Conservation (phyloP, 92 coral and sea anemone genomes). For the Actinostola sp. region DNA sequence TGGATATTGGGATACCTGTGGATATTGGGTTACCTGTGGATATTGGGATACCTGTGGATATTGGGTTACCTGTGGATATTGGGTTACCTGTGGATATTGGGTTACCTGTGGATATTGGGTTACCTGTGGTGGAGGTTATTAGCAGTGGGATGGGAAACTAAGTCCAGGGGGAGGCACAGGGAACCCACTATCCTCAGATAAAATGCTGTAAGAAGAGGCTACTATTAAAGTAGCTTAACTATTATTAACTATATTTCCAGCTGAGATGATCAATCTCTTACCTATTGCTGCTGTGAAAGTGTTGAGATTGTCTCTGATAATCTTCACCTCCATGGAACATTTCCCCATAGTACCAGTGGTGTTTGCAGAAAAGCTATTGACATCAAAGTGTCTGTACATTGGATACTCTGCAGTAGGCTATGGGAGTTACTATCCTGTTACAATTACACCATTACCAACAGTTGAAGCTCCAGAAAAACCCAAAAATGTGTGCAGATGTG, state of each 20-base stretch:
- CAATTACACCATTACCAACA: background rate
- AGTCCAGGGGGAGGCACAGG: no score
- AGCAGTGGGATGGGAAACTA: no score
- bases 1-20: no score
- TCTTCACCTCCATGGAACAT: slow-evolving; percentile 71
- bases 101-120: no score
- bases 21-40: no score
- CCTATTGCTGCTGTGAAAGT: slow-evolving; percentile 72
- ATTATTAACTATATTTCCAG: slow-evolving; percentile 18
- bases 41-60: no score
- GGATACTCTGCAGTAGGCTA: slow-evolving; percentile 61
- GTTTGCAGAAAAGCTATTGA: slow-evolving; percentile 53
- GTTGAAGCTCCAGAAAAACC: slow-evolving; percentile 11
- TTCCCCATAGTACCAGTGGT: slow-evolving; percentile 69
- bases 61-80: no score
- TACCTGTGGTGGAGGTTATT: no score
- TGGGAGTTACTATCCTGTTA: slow-evolving; percentile 53
- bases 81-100: no score
- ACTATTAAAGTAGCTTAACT: background rate
- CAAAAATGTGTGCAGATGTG: slow-evolving; percentile 64
- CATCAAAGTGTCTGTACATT: slow-evolving; percentile 56
- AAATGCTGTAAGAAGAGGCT: no score
- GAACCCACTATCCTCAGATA: no score
- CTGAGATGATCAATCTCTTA: slow-evolving; percentile 70
- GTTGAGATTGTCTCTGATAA: slow-evolving; percentile 52